phyloP scores from a whole-genome alignment of 2,113 vertebrate genomes.

The Hippolais icterina region DNA sequence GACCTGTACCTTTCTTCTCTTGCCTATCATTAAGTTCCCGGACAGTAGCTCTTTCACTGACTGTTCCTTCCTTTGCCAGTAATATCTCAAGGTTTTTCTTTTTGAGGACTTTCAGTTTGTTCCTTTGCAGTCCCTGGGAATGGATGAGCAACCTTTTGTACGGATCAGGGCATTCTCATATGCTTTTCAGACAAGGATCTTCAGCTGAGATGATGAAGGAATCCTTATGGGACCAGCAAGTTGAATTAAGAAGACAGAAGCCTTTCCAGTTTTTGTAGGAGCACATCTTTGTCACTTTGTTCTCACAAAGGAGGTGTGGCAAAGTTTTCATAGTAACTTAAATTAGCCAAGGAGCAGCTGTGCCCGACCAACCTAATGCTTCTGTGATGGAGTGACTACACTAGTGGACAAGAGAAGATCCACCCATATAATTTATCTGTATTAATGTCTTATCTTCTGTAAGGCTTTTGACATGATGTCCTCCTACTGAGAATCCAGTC shows the following conservation, averaged over 20 bases:
- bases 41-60: neutral
- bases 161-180: neutral
- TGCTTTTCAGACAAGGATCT: neutral
- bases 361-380: neutral
- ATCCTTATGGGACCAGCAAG: neutral
- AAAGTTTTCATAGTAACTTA: neutral
- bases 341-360: neutral
- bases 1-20: neutral
- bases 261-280: neutral
- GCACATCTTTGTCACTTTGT: neutral
- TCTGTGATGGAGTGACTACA: neutral
- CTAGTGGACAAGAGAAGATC: neutral
- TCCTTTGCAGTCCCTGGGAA: neutral
- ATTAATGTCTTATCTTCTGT: neutral
- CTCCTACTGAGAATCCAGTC: neutral
- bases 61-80: neutral
- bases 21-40: neutral
- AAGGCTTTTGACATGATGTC: neutral
- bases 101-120: neutral
- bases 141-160: neutral
- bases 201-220: neutral
- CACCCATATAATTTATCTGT: neutral
- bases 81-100: neutral
- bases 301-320: neutral
- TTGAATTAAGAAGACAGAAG: neutral